Evolutionary conservation across 2,888 invertebrate species (phyloP).

Genomic region (Rhogogaster chlorosoma): DNA sequence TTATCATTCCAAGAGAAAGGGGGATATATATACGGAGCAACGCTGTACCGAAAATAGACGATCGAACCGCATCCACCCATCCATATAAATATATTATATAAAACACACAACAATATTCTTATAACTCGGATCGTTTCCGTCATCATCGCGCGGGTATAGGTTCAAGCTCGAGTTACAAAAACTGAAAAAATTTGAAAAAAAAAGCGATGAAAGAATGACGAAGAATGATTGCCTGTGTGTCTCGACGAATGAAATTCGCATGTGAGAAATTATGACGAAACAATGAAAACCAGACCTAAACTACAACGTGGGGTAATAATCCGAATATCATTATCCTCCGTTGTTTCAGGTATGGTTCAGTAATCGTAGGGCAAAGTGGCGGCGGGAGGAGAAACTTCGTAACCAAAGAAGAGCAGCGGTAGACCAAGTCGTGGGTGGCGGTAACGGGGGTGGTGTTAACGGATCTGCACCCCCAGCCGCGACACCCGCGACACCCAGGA

Average conservation of each 20-base stretch:
- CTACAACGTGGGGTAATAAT: not conserved
- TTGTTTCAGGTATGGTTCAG: slow-evolving; percentile 98
- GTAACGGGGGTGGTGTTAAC: slow-evolving; percentile 74
- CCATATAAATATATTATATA: not conserved
- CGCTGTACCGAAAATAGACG: not conserved
- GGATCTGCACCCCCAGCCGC: slow-evolving; percentile 80
- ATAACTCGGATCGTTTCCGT: not conserved
- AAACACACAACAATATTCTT: not conserved
- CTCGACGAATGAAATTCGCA: not conserved
- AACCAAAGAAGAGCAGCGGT: slow-evolving; percentile 89
- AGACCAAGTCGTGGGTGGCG: slow-evolving; percentile 78
- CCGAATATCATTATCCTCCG: not conserved
- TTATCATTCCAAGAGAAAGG: slow-evolving; percentile 31
- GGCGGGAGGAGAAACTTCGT: slow-evolving; percentile 98
- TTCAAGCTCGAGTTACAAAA: not conserved
- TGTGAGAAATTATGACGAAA: not conserved
- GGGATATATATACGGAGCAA: not conserved
- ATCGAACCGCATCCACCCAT: not conserved
- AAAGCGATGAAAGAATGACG: not conserved
- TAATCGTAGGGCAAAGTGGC: slow-evolving; percentile 99
- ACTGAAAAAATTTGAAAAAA: not conserved
- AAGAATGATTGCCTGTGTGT: not conserved
- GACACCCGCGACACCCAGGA: slow-evolving; percentile 81
- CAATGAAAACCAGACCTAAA: not conserved
- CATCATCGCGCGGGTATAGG: not conserved